A percentile compares a stretch with the other conserved stretches of the same genome.
phyloP scores from a whole-genome alignment of 2,113 vertebrate genomes.

The Propithecus coquereli region DNA sequence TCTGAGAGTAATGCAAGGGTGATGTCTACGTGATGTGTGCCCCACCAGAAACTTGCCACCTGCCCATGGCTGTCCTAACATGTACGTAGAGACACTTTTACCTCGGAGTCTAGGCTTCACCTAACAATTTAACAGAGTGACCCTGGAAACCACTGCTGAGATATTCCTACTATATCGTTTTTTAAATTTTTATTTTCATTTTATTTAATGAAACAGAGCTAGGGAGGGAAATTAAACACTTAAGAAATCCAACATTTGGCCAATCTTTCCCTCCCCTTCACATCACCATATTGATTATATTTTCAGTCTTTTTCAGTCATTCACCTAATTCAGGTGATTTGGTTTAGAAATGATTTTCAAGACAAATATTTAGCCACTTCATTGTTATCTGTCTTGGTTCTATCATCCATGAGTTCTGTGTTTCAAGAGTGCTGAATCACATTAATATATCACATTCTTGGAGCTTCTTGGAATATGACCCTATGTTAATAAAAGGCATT shows the following conservation, averaged over 20 bases:
- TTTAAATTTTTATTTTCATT: neutral
- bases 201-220: neutral
- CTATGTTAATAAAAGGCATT: neutral
- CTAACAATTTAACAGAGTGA: neutral
- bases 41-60: neutral
- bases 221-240: neutral
- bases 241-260: neutral
- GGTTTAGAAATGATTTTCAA: neutral
- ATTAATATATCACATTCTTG: neutral
- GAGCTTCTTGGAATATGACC: neutral
- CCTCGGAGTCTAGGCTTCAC: neutral
- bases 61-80: neutral
- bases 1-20: neutral
- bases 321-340: neutral
- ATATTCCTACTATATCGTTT: neutral
- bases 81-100: accelerated
- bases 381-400: neutral
- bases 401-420: neutral
- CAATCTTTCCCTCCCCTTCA: neutral
- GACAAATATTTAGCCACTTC: neutral
- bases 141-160: neutral
- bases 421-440: neutral
- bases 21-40: neutral
- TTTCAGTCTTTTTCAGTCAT: neutral
- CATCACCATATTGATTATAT: neutral